Conservation (phyloP, 2,888 invertebrate species). For the Germaria angustata region DNA sequence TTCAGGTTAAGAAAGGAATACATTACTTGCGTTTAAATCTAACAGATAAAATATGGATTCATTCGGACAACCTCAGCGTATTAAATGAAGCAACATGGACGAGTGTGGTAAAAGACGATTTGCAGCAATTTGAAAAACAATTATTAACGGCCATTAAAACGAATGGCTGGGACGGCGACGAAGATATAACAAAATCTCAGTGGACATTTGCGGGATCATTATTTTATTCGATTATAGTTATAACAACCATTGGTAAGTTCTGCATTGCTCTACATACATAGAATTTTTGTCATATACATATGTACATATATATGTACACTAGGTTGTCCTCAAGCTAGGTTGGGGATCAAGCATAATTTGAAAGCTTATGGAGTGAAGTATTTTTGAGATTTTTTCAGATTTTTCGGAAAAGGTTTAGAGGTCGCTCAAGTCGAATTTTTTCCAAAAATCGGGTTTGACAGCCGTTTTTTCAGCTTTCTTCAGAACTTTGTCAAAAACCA, state of each 20-base stretch:
- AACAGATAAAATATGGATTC: constrained; percentile 88
- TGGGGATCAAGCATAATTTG: too few species aligned
- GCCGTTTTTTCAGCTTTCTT: too few species aligned
- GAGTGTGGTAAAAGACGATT: constrained; percentile 83
- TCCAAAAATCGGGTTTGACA: too few species aligned
- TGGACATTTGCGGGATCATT: constrained; percentile 94
- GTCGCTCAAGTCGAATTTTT: too few species aligned
- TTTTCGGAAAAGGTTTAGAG: too few species aligned
- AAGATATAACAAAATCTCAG: constrained; percentile 84
- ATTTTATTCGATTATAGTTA: constrained; percentile 97
- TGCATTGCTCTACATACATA: too few species aligned
- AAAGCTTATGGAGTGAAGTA: too few species aligned
- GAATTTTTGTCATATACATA: too few species aligned
- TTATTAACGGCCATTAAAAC: constrained; percentile 91
- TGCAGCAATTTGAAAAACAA: constrained; percentile 85
- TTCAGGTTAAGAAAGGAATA: constrained; percentile 88
- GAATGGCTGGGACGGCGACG: constrained; percentile 93
- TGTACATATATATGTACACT: too few species aligned
- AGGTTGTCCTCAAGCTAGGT: too few species aligned
- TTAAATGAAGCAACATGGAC: constrained; percentile 91
- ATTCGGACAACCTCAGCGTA: constrained; percentile 81
- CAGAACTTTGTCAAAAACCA: too few species aligned
- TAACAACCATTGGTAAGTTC: constrained; percentile 92
- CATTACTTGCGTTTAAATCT: constrained; percentile 86
- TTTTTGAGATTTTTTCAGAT: too few species aligned